These are phyloP conservation scores for Oxystoma pomonae DNA, from an alignment of 2,888 invertebrate species.

Conservation along the genomic window DNA sequence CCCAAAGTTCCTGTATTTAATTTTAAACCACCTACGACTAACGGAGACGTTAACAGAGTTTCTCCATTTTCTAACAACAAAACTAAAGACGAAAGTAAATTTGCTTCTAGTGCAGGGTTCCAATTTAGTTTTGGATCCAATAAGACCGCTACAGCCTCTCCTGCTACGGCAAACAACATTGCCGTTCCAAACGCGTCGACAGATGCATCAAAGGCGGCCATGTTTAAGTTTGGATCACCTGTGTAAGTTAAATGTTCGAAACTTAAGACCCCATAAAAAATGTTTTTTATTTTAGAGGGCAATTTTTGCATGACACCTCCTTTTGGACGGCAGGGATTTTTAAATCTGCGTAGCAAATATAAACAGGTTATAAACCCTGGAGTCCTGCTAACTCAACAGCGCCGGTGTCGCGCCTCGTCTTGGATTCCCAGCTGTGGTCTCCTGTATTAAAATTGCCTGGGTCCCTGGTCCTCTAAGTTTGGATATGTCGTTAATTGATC, in stretches of 20 bases:
- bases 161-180: constrained; percentile 6
- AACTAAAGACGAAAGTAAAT: background rate
- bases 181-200: background rate
- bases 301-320: too few species aligned
- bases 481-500: too few species aligned
- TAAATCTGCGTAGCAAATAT: background rate
- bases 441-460: too few species aligned
- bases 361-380: too few species aligned
- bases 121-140: constrained; percentile 6
- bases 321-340: too few species aligned
- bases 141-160: constrained; percentile 5
- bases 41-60: constrained; percentile 19
- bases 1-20: constrained; percentile 13
- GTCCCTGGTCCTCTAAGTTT: too few species aligned
- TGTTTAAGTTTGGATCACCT: constrained; percentile 18
- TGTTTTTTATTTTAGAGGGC: too few species aligned
- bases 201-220: background rate
- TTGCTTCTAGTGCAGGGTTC: constrained; percentile 9
- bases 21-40: constrained; percentile 18
- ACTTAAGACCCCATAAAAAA: too few species aligned
- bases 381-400: too few species aligned
- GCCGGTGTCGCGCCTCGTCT: too few species aligned
- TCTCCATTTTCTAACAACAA: constrained; percentile 12
- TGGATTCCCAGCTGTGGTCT: too few species aligned
- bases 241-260: constrained; percentile 11